Evolutionary conservation across 2,888 invertebrate genomes (phyloP).

Genomic region (Polydrusus pterygomalis): DNA sequence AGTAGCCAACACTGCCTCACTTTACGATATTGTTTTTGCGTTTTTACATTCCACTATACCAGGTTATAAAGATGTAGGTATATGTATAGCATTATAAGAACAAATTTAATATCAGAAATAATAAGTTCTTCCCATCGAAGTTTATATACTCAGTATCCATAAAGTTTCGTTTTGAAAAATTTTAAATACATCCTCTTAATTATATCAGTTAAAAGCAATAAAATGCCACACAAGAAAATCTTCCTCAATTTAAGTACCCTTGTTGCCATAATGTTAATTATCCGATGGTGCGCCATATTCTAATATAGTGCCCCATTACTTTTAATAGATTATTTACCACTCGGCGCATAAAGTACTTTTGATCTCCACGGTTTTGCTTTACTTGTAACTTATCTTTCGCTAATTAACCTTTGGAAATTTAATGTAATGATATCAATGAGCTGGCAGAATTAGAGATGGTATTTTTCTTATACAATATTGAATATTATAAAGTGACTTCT

Average conservation of each 20-base stretch:
- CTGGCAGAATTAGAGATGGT: not conserved
- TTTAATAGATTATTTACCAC: constrained; percentile 55
- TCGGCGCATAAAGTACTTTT: constrained; percentile 49
- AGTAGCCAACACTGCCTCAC: no score
- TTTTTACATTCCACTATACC: no score
- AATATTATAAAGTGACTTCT: no score
- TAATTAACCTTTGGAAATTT: constrained; percentile 42
- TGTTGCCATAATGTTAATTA: constrained; percentile 44
- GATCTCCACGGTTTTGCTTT: constrained; percentile 46
- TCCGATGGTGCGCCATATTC: constrained; percentile 45
- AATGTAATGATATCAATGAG: constrained; percentile 25
- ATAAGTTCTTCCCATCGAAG: not conserved
- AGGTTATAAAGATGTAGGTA: no score
- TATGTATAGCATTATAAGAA: no score
- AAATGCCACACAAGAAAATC: constrained; percentile 51
- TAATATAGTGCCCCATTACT: constrained; percentile 53
- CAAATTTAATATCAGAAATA: no score
- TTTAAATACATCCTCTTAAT: constrained; percentile 36
- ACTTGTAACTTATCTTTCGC: constrained; percentile 43
- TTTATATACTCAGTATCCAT: constrained; percentile 1
- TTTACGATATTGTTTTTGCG: no score
- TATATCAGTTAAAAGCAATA: constrained; percentile 42
- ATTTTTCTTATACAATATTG: not conserved
- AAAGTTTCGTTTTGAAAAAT: constrained; percentile 12
- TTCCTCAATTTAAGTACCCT: constrained; percentile 46